Conservation (phyloP, 2,797 vertebrate genomes). For the Petrocephalus schoutedeni region DNA sequence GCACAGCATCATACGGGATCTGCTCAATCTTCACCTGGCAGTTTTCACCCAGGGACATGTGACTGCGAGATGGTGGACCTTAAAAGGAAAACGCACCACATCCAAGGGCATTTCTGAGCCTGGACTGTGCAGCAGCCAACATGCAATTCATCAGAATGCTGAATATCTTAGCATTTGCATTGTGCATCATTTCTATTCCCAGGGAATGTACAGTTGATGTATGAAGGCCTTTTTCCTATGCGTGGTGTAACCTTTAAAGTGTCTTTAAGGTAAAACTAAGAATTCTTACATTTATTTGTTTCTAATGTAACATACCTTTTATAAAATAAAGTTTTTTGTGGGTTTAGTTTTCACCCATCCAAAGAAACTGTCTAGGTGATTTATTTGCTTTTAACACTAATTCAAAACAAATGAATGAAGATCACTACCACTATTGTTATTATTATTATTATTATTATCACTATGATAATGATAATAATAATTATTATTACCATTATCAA, state of each 20-base stretch:
- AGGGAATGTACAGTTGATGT: neutral
- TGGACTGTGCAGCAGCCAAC: neutral
- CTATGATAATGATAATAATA: neutral
- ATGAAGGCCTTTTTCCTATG: neutral
- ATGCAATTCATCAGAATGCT: neutral
- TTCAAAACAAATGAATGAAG: neutral
- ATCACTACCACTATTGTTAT: neutral
- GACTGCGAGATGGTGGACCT: neutral
- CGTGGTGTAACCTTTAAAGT: neutral
- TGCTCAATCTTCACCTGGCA: constrained; percentile 22
- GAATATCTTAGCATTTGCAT: neutral
- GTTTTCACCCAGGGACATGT: constrained; percentile 18
- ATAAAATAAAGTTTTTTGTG: neutral
- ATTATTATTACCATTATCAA: neutral
- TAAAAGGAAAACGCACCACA: neutral
- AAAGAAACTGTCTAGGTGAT: neutral
- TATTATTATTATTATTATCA: neutral
- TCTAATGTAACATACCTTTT: too few species aligned
- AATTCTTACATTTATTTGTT: neutral
- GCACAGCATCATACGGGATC: constrained; percentile 18
- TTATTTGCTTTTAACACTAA: neutral
- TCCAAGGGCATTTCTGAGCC: neutral
- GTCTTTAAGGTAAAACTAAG: neutral
- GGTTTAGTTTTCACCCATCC: neutral
- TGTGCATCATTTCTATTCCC: neutral